Percentiles rank a stretch among this genome's conserved stretches.
These are phyloP conservation scores for Carduelis carduelis DNA, from an alignment of 2,797 vertebrate genomes.

Conservation along the genomic window DNA sequence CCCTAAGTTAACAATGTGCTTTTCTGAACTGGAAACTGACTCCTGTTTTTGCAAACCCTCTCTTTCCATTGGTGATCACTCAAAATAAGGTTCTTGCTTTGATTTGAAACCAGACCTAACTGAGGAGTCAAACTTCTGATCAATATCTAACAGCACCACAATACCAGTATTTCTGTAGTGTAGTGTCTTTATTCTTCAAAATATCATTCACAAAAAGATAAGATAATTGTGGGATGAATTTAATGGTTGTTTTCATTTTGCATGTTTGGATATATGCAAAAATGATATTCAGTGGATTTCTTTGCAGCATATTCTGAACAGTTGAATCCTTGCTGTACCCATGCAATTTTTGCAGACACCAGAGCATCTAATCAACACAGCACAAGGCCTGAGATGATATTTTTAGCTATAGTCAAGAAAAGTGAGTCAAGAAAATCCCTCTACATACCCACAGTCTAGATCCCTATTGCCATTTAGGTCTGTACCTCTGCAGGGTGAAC, in stretches of 20 bases:
- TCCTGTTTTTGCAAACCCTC: neutral
- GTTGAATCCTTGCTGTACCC: neutral
- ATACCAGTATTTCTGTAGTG: neutral
- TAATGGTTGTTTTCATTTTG: neutral
- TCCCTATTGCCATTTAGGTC: neutral
- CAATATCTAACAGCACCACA: neutral
- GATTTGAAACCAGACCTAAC: neutral
- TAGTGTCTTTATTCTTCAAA: neutral
- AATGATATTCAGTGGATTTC: neutral
- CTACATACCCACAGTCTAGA: neutral
- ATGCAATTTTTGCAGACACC: neutral
- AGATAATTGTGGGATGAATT: neutral
- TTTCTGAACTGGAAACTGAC: neutral
- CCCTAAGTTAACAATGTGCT: neutral
- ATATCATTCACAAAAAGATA: neutral
- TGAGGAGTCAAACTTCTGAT: neutral
- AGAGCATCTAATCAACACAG: neutral
- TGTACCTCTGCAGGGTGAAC: neutral
- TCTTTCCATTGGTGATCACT: neutral
- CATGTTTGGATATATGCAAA: neutral
- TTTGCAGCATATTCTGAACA: neutral
- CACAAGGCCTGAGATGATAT: neutral
- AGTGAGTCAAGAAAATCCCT: neutral
- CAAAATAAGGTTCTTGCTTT: neutral
- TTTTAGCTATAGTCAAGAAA: neutral